These are phyloP conservation scores for Anser cygnoides DNA, from an alignment of 2,113 vertebrate genomes.

Conservation along the genomic window DNA sequence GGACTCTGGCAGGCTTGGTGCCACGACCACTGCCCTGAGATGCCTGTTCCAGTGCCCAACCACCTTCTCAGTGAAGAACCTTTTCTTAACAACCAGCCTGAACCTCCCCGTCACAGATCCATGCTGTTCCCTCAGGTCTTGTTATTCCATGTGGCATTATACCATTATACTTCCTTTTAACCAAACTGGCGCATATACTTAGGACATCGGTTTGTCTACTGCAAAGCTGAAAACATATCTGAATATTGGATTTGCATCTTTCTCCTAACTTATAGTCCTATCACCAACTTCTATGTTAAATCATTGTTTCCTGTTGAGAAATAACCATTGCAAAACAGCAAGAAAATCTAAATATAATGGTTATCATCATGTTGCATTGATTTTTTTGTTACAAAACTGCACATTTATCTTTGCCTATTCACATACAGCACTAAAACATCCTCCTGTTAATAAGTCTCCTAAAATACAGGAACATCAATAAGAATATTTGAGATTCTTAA, in stretches of 20 bases:
- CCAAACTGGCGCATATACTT: not conserved
- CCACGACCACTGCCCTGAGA: too few relatives aligned
- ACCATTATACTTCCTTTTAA: not conserved
- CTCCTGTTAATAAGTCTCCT: not conserved
- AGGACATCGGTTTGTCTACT: not conserved
- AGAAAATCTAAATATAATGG: not conserved
- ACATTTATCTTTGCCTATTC: not conserved
- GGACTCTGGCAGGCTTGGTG: too few relatives aligned
- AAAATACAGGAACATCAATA: not conserved
- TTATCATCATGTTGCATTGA: not conserved
- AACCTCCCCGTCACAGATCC: too few relatives aligned
- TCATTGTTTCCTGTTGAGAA: not conserved
- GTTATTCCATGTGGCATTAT: not conserved
- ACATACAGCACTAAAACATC: not conserved
- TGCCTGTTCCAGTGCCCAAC: too few relatives aligned
- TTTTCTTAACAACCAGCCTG: too few relatives aligned
- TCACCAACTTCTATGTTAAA: not conserved
- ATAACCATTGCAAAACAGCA: not conserved
- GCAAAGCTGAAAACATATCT: not conserved
- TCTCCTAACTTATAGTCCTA: not conserved
- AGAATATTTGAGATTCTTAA: not conserved
- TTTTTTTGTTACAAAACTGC: not conserved
- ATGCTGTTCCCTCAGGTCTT: too few relatives aligned
- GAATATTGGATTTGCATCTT: not conserved
- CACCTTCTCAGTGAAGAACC: too few relatives aligned